Evolutionary conservation across 2,888 invertebrate genomes (phyloP).

Genomic region (Selenia dentaria): DNA sequence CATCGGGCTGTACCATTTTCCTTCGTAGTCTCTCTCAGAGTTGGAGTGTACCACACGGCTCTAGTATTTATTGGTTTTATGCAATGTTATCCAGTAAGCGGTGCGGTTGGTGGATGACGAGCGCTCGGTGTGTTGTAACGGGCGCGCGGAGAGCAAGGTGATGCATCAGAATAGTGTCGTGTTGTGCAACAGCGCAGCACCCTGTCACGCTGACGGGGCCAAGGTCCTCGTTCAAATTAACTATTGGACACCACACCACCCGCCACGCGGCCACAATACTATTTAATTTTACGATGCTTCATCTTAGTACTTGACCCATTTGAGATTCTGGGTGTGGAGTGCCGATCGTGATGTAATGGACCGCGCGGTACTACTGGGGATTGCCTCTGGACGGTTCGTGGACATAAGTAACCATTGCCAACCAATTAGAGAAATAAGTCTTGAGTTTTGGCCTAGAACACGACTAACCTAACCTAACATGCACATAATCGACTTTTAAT

Average conservation of each 20-base stretch:
- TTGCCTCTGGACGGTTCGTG: slow-evolving; percentile 3
- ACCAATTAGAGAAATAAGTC: background rate
- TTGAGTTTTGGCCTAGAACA: background rate
- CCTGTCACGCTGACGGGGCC: slow-evolving; percentile 51
- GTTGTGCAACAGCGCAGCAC: slow-evolving; percentile 55
- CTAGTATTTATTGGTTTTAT: no score
- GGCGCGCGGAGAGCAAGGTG: slow-evolving; percentile 44
- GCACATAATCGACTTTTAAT: no score
- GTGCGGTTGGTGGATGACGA: background rate
- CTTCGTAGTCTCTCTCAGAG: no score
- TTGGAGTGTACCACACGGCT: no score
- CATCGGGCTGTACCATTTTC: no score
- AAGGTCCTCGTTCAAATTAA: slow-evolving; percentile 50
- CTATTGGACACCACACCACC: slow-evolving; percentile 35
- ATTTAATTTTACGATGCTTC: slow-evolving; percentile 31
- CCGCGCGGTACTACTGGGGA: slow-evolving; percentile 9
- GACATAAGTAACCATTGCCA: background rate
- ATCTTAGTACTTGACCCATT: slow-evolving; percentile 33
- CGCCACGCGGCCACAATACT: slow-evolving; percentile 35
- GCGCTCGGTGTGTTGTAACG: slow-evolving; percentile 26
- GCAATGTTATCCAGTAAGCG: no score
- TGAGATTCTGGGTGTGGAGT: slow-evolving; percentile 14
- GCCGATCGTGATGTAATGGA: slow-evolving; percentile 17
- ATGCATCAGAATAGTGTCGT: slow-evolving; percentile 62
- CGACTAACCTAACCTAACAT: no score